phyloP scores from a whole-genome alignment of 2,113 vertebrate species.

The Etheostoma cragini region DNA sequence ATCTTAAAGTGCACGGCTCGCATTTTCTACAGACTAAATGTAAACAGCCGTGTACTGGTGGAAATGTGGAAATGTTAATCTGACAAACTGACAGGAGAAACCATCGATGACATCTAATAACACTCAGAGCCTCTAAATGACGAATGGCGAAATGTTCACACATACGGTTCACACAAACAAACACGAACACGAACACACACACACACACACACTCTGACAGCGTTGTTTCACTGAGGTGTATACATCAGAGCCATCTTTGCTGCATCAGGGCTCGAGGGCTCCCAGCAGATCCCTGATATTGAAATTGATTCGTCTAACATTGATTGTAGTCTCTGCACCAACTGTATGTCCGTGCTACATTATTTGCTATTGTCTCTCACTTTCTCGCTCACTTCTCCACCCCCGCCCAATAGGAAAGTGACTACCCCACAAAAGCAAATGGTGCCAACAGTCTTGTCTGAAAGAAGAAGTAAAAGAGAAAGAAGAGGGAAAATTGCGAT shows the following conservation, averaged over 20 bases:
- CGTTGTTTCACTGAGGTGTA: not conserved
- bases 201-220: not conserved
- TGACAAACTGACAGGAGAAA: constrained; percentile 25
- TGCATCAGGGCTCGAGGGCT: constrained; percentile 30
- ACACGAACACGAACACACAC: constrained; percentile 2
- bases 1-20: no score
- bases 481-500: constrained; percentile 33
- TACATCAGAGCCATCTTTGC: constrained; percentile 33
- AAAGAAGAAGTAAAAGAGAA: constrained; percentile 8
- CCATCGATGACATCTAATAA: constrained; percentile 4
- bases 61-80: constrained; percentile 3
- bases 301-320: constrained; percentile 74
- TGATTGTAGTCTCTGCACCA: constrained; percentile 57
- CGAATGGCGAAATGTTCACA: constrained; percentile 26
- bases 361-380: constrained; percentile 47
- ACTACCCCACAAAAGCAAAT: constrained; percentile 21
- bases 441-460: constrained; percentile 43
- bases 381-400: constrained; percentile 12
- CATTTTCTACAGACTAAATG: no score
- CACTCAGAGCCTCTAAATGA: constrained; percentile 34
- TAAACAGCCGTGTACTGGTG: no score
- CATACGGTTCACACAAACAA: constrained; percentile 41
- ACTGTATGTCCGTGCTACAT: constrained; percentile 41
- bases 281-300: constrained; percentile 64
- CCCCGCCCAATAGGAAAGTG: constrained; percentile 1